Evolutionary conservation across 1,140 invertebrate species (phyloP), one percentile per base, ranked within the genome.

Genomic region (Drosophila ambigua): DNA sequence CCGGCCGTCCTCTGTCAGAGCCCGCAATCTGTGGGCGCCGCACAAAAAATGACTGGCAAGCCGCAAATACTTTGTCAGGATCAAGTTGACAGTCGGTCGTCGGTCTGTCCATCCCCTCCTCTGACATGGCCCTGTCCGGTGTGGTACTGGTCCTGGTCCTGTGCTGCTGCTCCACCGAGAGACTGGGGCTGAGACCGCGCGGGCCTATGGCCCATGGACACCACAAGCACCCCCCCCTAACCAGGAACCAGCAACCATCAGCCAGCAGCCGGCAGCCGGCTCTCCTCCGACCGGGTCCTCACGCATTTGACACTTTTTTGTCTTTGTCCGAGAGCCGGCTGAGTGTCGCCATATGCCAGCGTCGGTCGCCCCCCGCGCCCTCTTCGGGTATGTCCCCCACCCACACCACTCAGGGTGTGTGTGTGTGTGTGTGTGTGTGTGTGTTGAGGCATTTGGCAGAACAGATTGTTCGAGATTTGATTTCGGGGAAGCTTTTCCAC

Each of bases 41-140:
- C 49, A 81, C 78, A 72, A 82, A 87, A 87, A 87, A 88, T 87
- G 83, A 82, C 79, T 87, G 82, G 82, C 75, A 82, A 87, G 82
- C 82, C 82, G 53, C 82, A 87, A 87, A 87, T 88, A 88, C 82
- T 85, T 85, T 87, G 79, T 87, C 83, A 87, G 83, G 83, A 77
- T 87, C 82, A 88, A 87, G 82, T 87, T 87, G 83, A 88, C 82
- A 88, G 72, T 88, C 72, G 35, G 74, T 78, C 72, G 78, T 75
- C 65, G 77, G 59, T 57, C 64, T 65, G 58, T 68, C 46, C 63
- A 65, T 54, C 60, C 49, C 55, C 24, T 23, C 15, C 15, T 13
- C 23, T 9, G 31, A 13, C 11, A 11, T 39, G 35, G 35, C 13
- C 35, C 11, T 39, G 35, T 39, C 35, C 35, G 35, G 35, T 13